phyloP scores from a whole-genome alignment of 2,888 invertebrate genomes.

The Galerucella pusilla region DNA sequence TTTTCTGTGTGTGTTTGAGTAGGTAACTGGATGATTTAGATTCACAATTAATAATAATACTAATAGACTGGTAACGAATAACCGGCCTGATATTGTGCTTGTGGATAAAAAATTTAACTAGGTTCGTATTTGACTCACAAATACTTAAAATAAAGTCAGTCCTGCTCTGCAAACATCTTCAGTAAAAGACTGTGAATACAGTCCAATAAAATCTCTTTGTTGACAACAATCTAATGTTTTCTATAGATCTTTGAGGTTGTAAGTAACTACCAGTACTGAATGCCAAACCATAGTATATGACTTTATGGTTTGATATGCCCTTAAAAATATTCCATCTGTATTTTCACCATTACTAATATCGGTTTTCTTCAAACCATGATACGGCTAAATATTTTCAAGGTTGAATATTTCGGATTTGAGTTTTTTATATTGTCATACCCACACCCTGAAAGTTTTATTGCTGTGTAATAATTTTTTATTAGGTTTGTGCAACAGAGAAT shows the following conservation, averaged over 20 bases:
- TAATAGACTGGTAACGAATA: too few relatives aligned
- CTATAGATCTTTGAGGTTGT: conserved; percentile 1
- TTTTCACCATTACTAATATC: conserved; percentile 28
- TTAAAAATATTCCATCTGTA: conserved; percentile 30
- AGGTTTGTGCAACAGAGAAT: too few relatives aligned
- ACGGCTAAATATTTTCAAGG: not conserved
- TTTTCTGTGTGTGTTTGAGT: too few relatives aligned
- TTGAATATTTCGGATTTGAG: not conserved
- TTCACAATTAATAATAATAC: too few relatives aligned
- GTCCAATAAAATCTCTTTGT: not conserved
- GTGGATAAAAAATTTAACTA: too few relatives aligned
- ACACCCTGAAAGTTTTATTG: not conserved
- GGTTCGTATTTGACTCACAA: not conserved
- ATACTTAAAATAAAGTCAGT: not conserved
- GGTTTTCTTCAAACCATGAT: conserved; percentile 2
- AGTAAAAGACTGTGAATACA: not conserved
- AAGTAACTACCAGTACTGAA: conserved; percentile 4
- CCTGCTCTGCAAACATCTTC: not conserved
- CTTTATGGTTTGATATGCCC: conserved; percentile 20
- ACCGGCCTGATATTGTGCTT: too few relatives aligned
- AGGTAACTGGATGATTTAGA: too few relatives aligned
- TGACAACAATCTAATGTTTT: conserved; percentile 3
- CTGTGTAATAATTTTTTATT: not conserved
- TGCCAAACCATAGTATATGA: conserved; percentile 14
- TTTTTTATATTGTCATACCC: not conserved